phyloP scores from a whole-genome alignment of 2,888 invertebrate species.

The Drosophila fungiperda region DNA sequence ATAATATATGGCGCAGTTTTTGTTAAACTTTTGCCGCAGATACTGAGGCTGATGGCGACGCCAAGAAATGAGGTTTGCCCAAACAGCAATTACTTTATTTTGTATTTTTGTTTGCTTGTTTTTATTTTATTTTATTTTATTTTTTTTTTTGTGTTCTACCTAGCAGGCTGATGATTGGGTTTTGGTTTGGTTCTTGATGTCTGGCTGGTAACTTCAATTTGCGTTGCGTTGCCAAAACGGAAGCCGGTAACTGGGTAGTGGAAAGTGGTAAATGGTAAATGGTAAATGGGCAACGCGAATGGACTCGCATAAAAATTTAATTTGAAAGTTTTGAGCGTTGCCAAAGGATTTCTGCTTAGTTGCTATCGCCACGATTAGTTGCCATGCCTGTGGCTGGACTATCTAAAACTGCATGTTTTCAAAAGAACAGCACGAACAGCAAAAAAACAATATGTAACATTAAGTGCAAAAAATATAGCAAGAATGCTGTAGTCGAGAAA shows the following conservation, averaged over 20 bases:
- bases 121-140: constrained; percentile 9
- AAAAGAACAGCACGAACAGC: neutral
- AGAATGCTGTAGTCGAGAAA: neutral
- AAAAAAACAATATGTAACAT: constrained; percentile 16
- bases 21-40: constrained; percentile 66
- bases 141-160: constrained; percentile 22
- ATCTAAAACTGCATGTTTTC: neutral
- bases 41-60: constrained; percentile 28
- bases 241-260: constrained; percentile 22
- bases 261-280: constrained; percentile 19
- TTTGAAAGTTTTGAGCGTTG: constrained; percentile 42
- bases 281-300: constrained; percentile 22
- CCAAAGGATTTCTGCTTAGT: constrained; percentile 46
- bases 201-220: constrained; percentile 34
- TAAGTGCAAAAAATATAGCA: constrained; percentile 2
- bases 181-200: constrained; percentile 34
- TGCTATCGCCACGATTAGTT: constrained; percentile 36
- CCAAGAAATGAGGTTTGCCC: constrained; percentile 53
- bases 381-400: constrained; percentile 21
- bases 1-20: constrained; percentile 77
- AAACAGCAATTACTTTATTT: constrained; percentile 58
- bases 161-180: constrained; percentile 39
- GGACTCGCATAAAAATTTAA: constrained; percentile 36
- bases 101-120: constrained; percentile 2
- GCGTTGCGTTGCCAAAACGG: constrained; percentile 34